Evolutionary conservation across 2,113 vertebrate genomes (phyloP).

Genomic region (Heterochromis multidens): DNA sequence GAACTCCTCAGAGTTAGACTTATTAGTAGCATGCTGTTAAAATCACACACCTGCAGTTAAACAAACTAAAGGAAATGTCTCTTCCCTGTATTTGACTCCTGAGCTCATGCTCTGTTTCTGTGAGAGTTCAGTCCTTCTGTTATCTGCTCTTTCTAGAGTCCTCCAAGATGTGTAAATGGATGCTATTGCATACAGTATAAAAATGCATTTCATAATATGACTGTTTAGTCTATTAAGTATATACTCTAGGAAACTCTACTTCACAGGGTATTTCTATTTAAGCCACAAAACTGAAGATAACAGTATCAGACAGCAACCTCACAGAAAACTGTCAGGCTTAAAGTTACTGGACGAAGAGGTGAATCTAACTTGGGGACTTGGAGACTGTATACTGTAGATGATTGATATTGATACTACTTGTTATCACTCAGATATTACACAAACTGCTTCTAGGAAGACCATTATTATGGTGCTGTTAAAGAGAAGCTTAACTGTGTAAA

Average conservation of each 20-base stretch:
- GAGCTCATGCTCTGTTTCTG: constrained; percentile 12
- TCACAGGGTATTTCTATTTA: background rate
- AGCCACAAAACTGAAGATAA: background rate
- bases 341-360: background rate
- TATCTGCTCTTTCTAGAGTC: constrained; percentile 56
- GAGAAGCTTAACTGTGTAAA: background rate
- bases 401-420: background rate
- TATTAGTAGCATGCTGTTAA: constrained; percentile 32
- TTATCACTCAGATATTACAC: too few relatives aligned
- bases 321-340: background rate
- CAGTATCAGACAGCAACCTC: background rate
- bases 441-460: background rate
- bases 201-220: background rate
- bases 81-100: constrained; percentile 25
- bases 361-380: background rate
- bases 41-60: constrained; percentile 17
- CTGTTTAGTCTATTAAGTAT: constrained; percentile 8
- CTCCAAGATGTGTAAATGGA: constrained; percentile 24
- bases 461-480: background rate
- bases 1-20: constrained; percentile 14
- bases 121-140: constrained; percentile 49
- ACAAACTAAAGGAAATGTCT: background rate
- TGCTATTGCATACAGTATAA: background rate
- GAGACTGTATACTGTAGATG: background rate
- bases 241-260: background rate